These are phyloP conservation scores for Glandiceps talaboti DNA, from an alignment of 53 echinoderm and acorn worm species.

Conservation along the genomic window DNA sequence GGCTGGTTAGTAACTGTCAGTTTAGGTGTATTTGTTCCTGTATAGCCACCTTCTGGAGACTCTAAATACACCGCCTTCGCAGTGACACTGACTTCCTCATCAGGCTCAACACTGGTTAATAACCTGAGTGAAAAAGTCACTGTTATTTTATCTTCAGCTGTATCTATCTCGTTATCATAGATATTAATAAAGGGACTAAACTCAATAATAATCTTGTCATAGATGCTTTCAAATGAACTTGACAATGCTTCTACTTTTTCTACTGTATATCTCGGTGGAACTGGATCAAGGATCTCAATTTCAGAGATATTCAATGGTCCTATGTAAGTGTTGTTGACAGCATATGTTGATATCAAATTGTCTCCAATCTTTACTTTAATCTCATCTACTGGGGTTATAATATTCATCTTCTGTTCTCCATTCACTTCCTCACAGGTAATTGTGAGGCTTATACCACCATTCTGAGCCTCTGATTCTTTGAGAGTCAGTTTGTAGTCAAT, in stretches of 20 bases:
- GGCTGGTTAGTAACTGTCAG: constrained; percentile 47
- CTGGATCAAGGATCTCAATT: constrained; percentile 1
- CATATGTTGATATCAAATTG: constrained; percentile 23
- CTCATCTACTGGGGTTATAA: constrained; percentile 25
- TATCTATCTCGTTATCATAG: constrained; percentile 17
- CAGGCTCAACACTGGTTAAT: constrained; percentile 31
- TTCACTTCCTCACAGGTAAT: constrained; percentile 15
- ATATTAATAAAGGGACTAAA: constrained; percentile 39
- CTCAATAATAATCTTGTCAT: constrained; percentile 19
- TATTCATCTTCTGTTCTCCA: constrained; percentile 26
- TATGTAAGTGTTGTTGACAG: constrained; percentile 32
- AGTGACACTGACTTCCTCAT: constrained; percentile 16
- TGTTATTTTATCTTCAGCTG: constrained; percentile 4
- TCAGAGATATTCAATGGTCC: constrained; percentile 16
- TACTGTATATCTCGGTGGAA: constrained; percentile 8
- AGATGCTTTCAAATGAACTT: constrained; percentile 1
- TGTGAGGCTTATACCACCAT: constrained; percentile 30
- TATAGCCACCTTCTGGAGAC: constrained; percentile 15
- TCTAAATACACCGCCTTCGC: constrained; percentile 13
- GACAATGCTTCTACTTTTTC: background rate
- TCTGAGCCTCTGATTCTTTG: constrained; percentile 30
- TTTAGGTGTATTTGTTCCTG: constrained; percentile 1
- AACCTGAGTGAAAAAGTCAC: constrained; percentile 34
- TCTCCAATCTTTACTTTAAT: background rate
- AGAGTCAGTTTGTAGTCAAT: constrained; percentile 19